Evolutionary conservation across 2,888 invertebrate genomes (phyloP).

Genomic region (Ctena decussata): DNA sequence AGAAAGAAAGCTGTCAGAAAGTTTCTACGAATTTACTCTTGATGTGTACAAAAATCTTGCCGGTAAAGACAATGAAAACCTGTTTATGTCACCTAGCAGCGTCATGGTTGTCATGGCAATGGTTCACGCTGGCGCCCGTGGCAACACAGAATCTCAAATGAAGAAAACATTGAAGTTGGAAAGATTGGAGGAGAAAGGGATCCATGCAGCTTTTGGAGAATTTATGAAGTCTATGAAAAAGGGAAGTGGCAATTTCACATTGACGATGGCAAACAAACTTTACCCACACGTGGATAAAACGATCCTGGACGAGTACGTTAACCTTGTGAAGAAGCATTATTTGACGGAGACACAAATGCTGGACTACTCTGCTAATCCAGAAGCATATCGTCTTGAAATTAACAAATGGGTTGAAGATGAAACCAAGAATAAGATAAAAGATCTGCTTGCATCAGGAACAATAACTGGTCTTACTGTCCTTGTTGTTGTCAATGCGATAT

Average conservation of each 20-base stretch:
- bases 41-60: constrained; percentile 26
- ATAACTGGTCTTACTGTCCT: constrained; percentile 82
- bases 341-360: constrained; percentile 79
- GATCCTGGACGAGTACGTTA: constrained; percentile 73
- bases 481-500: constrained; percentile 88
- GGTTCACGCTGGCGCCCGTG: constrained; percentile 86
- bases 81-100: constrained; percentile 87
- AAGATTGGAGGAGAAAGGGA: constrained; percentile 30
- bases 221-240: constrained; percentile 60
- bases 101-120: constrained; percentile 86
- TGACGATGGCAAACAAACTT: constrained; percentile 80
- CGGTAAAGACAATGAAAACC: constrained; percentile 44
- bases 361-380: constrained; percentile 76
- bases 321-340: constrained; percentile 53
- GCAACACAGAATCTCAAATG: constrained; percentile 84
- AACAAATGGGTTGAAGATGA: constrained; percentile 94
- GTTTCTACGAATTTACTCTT: constrained; percentile 28
- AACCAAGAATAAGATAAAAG: constrained; percentile 94
- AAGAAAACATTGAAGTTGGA: constrained; percentile 64
- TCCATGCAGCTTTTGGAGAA: constrained; percentile 59
- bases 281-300: constrained; percentile 69
- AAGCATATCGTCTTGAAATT: constrained; percentile 88
- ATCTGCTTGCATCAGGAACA: constrained; percentile 90
- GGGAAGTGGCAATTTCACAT: constrained; percentile 60
- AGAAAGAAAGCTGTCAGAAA: background rate